Conservation (phyloP, 2,888 invertebrate genomes). For the Mesoligia furuncula region DNA sequence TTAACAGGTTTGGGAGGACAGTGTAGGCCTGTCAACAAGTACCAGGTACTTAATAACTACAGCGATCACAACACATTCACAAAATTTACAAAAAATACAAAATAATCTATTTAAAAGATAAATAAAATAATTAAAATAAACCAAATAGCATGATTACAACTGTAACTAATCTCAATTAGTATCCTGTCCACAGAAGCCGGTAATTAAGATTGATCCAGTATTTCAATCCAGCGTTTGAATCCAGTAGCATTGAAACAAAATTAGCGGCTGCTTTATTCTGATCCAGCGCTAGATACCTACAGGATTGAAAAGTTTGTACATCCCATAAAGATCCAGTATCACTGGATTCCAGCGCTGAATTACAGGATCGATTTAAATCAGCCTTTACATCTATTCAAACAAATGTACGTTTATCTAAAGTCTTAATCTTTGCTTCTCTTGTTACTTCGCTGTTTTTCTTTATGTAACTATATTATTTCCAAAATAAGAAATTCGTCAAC, state of each 20-base stretch:
- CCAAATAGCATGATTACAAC: too few relatives aligned
- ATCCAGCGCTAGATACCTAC: not conserved
- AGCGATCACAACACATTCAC: too few relatives aligned
- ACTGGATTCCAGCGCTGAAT: not conserved
- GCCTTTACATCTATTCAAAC: not conserved
- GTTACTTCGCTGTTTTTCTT: not conserved
- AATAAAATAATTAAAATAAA: too few relatives aligned
- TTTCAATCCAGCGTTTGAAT: not conserved
- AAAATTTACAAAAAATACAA: too few relatives aligned
- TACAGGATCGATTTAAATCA: not conserved
- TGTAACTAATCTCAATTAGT: too few relatives aligned
- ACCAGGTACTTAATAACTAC: too few relatives aligned
- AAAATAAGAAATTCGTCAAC: slow-evolving; percentile 23
- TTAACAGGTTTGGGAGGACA: too few relatives aligned
- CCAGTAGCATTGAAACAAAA: not conserved
- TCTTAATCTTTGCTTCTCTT: not conserved
- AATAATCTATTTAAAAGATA: too few relatives aligned
- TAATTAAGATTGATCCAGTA: too few relatives aligned
- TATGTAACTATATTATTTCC: not conserved
- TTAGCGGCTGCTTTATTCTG: not conserved
- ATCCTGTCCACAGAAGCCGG: too few relatives aligned
- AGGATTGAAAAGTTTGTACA: not conserved
- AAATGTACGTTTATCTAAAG: not conserved
- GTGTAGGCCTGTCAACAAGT: too few relatives aligned
- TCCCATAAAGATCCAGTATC: not conserved